Percentiles rank a stretch among this genome's conserved stretches.
Evolutionary conservation across 2,888 invertebrate genomes (phyloP).

Genomic region (Nomada goodeniana): DNA sequence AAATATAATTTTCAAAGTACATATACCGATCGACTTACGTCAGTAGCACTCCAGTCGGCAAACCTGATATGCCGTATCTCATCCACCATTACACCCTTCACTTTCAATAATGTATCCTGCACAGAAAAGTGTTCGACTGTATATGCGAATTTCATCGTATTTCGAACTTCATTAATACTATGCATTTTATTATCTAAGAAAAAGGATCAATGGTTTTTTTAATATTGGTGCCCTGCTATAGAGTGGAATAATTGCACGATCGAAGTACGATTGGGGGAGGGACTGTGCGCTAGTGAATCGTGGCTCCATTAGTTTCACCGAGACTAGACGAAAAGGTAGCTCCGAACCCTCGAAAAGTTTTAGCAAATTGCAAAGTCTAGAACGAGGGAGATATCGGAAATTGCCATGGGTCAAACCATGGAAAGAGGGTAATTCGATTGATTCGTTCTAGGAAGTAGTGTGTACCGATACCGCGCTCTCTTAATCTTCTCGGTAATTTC

Average conservation of each 20-base stretch:
- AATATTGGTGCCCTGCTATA: conserved; percentile 39
- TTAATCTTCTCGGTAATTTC: conserved; percentile 77
- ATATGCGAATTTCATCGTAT: background rate
- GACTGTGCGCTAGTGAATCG: conserved; percentile 45
- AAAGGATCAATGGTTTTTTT: conserved; percentile 6
- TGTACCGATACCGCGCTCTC: conserved; percentile 72
- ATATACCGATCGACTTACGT: conserved; percentile 88
- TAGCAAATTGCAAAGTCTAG: conserved; percentile 75
- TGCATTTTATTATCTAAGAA: background rate
- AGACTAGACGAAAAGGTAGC: conserved; percentile 42
- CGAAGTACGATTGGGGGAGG: conserved; percentile 64
- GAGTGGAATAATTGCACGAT: conserved; percentile 64
- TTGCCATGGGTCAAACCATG: conserved; percentile 72
- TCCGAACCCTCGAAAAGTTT: conserved; percentile 70
- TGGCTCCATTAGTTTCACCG: conserved; percentile 55
- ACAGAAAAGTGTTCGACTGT: conserved; percentile 4
- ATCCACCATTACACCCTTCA: conserved; percentile 92
- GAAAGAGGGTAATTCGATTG: conserved; percentile 75
- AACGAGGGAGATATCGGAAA: conserved; percentile 73
- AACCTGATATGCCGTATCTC: conserved; percentile 97
- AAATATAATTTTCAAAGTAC: background rate
- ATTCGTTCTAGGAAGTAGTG: conserved; percentile 79
- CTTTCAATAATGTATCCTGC: conserved; percentile 94
- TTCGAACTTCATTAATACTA: background rate
- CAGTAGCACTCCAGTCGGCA: conserved; percentile 96